Base-by-base conservation (phyloP, 2,113 vertebrate genomes). In the Urocolius indicus region DNA sequence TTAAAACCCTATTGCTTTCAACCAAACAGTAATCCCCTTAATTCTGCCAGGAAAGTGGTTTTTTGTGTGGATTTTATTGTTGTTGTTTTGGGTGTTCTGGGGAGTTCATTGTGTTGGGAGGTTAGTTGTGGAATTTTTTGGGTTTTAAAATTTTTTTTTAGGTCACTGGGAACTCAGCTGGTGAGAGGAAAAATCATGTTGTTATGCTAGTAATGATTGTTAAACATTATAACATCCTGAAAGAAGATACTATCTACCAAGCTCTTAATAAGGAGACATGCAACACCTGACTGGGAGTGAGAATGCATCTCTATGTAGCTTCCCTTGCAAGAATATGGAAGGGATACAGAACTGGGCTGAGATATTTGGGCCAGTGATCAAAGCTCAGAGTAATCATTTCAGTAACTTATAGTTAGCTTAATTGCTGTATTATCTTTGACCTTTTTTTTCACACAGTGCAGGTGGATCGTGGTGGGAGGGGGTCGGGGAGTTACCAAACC, bases 261-360 rank as follows among this genome's bases (percentile, higher is more conserved):
- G 6, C 58, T 69, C n/a, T 0, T 0, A 0, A 30, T 0, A 2
- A 79, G 13, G 67, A 30, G 21, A 83, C 48, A 55, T 69, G 36
- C 46, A 77, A 6, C 15, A 41, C 10, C 18, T 45, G 38, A 14
- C 13, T n/a, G 30, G 9, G 5, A 55, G 6, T 63, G 63, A 84
- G 72, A 75, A 86, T 38, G 5, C 26, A 20, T 57, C 20, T 61
- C 26, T 69, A 27, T 16, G 21, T 62, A 16, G 16, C 22, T 57
- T 84, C 18, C 5, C 11, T 51, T 45, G 34, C 10, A 90, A 74
- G 9, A 38, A 9, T 48, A 48, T 81, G 30, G 15, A 30, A 49
- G 16, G 38, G n/a, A 21, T 30, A 38, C 29, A 38, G 43, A 65
- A 61, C 10, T 55, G 51, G 8, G 21, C 45, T 54, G 19, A 84